Base-by-base conservation (phyloP, 2,888 invertebrate species). In the Strigamia crassipes region DNA sequence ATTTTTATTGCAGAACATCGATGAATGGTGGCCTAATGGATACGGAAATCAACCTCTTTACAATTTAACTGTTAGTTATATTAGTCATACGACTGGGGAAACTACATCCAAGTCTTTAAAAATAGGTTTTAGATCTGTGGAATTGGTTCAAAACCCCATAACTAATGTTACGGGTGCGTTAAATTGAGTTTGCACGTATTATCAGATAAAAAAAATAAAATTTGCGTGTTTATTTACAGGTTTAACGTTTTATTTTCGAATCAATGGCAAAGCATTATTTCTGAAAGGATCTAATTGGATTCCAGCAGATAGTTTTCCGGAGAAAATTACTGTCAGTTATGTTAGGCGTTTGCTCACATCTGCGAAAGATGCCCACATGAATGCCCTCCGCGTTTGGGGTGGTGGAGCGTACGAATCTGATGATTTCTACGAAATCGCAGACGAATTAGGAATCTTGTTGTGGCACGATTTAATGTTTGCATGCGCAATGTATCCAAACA, bases 381-480 rank as follows among this genome's bases (percentile, higher is more conserved):
- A 95, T 86, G 95, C 96, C 92, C 88, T 99, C 15, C 90, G 99
- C 15, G 94, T 99, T 1, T 99, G 99, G 99, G 99, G 99, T 41
- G 99, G 99, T n/a, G 99, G 97, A 0, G 89, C 96, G 0, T 99
- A 98, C 86, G 98, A 98, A 87, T 92, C 93, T 0, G 94, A 97
- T 84, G 90, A 91, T 82, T 97, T 99, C 88, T 99, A 99, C 87
- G 90, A 92, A 82, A 42, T 77, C 9, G 95, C 97, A 82, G 97
- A 99, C 87, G 91, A 93, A 86, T 89, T 94, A 80, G 99, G 99
- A 1, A 93, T 99, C 78, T 90, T 99, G 86, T 92, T 99, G 82
- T 99, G 98, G 98, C 98, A 99, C 84, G 99, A 99, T 88, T 92
- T 98, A 86, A 95, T 97, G 93, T 99, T 97, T 87, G 98, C 97